These are phyloP conservation scores for Falco punctatus DNA, from an alignment of 2,113 vertebrate genomes.

Conservation along the genomic window DNA sequence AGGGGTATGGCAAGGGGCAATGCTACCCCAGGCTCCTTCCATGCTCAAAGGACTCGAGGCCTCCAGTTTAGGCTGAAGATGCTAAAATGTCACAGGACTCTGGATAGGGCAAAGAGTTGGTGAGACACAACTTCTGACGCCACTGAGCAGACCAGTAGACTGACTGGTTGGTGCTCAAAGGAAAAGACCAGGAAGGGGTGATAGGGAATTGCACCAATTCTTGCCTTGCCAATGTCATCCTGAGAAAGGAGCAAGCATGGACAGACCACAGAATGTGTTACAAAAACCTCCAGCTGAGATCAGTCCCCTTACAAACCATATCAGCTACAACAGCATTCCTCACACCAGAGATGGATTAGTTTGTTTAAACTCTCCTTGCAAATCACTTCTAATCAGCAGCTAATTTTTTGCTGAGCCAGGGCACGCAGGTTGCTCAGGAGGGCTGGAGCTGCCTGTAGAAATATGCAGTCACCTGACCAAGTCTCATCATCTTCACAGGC, in stretches of 20 bases:
- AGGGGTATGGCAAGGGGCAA: not conserved
- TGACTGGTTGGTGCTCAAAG: not conserved
- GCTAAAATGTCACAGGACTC: not conserved
- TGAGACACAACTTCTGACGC: not conserved
- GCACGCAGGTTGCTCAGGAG: conserved; percentile 15
- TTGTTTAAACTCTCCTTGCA: conserved; percentile 19
- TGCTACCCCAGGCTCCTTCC: not conserved
- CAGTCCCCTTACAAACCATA: not conserved
- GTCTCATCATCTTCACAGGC: not conserved
- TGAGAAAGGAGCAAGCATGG: not conserved
- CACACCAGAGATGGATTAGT: not conserved
- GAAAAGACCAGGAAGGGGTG: not conserved
- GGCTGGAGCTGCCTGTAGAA: not conserved
- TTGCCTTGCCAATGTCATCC: not conserved
- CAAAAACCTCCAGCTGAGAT: not conserved
- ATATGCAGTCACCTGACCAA: not conserved
- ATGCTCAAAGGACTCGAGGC: not conserved
- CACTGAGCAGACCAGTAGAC: not conserved
- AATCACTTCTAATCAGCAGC: conserved; percentile 32
- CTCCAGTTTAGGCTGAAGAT: not conserved
- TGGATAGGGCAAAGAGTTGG: not conserved
- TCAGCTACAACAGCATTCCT: not conserved
- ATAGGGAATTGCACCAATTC: not conserved
- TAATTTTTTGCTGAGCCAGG: not conserved
- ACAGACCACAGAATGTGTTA: not conserved